Conservation (phyloP, 2,888 invertebrate genomes). For the Latrodectus hesperus region DNA sequence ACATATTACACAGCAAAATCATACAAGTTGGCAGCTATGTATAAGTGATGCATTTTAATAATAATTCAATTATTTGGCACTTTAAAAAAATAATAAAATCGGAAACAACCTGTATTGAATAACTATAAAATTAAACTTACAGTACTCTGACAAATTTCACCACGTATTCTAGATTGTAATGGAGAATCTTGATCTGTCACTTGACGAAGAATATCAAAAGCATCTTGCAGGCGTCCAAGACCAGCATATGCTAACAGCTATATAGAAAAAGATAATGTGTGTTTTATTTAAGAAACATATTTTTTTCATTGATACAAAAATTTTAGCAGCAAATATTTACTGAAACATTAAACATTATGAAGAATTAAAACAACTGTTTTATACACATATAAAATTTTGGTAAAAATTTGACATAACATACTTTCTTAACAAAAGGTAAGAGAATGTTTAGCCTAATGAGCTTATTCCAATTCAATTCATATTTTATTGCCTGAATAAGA, state of each 20-base stretch:
- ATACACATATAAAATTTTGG: no score
- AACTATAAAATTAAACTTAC: constrained; percentile 20
- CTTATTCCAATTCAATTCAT: neutral
- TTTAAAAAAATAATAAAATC: neutral
- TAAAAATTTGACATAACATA: neutral
- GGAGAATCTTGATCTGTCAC: constrained; percentile 76
- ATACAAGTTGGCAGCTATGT: neutral
- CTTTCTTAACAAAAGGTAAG: neutral
- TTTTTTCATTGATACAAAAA: neutral
- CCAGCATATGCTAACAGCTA: constrained; percentile 79
- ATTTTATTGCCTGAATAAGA: neutral
- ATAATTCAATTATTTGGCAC: neutral
- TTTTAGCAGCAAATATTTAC: neutral
- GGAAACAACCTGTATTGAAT: neutral
- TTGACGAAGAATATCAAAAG: constrained; percentile 79
- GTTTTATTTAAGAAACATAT: neutral
- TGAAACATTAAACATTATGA: neutral
- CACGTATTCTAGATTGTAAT: constrained; percentile 27
- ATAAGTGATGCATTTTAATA: neutral
- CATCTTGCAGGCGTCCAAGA: constrained; percentile 81
- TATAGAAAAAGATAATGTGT: constrained; percentile 23
- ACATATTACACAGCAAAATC: neutral
- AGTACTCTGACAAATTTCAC: constrained; percentile 64
- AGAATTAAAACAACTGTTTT: neutral
- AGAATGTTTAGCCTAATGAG: neutral